phyloP scores from a whole-genome alignment of 2,888 invertebrate genomes.

The Lithodes maja region DNA sequence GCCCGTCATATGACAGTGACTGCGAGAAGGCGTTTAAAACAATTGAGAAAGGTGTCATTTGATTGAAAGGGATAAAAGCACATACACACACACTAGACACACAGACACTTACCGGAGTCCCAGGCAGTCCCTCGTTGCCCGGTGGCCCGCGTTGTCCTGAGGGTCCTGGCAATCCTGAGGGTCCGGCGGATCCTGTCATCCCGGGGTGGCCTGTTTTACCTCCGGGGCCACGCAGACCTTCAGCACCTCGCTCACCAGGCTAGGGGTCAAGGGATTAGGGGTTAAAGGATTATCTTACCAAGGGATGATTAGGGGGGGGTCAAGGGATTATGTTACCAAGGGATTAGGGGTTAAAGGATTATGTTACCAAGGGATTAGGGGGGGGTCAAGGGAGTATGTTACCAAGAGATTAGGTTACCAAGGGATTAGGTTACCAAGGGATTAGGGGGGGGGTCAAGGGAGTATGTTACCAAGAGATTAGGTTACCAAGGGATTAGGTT shows the following conservation, averaged over 20 bases:
- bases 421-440: no score
- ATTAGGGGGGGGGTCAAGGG: neutral
- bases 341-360: neutral
- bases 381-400: neutral
- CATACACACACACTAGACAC: no score
- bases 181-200: conserved; percentile 63
- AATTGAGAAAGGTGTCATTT: no score
- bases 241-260: conserved; percentile 79
- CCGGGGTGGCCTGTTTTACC: conserved; percentile 72
- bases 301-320: neutral
- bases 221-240: conserved; percentile 77
- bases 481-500: neutral
- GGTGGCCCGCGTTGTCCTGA: conserved; percentile 77
- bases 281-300: neutral
- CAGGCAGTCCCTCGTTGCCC: conserved; percentile 79
- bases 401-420: no score
- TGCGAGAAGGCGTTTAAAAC: no score
- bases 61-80: no score
- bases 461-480: neutral
- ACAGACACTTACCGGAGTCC: conserved; percentile 75
- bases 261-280: conserved; percentile 71
- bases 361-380: no score
- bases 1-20: no score
- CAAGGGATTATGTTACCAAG: neutral
- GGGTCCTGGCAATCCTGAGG: conserved; percentile 70